Evolutionary conservation across 2,113 vertebrate species (phyloP).

Genomic region (Takifugu flavidus): DNA sequence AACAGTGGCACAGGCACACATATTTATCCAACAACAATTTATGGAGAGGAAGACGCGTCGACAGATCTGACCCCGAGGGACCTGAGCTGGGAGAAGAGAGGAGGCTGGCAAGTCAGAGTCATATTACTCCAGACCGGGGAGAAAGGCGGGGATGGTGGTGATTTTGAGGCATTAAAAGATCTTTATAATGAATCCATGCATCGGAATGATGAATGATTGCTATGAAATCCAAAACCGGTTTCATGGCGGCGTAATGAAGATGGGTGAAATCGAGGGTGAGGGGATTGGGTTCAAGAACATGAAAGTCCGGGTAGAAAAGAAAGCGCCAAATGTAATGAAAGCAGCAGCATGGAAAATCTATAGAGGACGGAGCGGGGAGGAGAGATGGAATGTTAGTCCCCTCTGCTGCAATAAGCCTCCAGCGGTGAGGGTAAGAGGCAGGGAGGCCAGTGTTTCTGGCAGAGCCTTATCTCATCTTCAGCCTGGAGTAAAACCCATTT

Average conservation of each 20-base stretch:
- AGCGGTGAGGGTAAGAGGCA: constrained; percentile 62
- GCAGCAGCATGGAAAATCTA: constrained; percentile 57
- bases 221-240: constrained; percentile 56
- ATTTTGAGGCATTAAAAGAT: constrained; percentile 37
- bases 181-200: constrained; percentile 44
- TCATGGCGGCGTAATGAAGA: constrained; percentile 63
- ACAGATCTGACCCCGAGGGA: constrained; percentile 47
- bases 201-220: constrained; percentile 57
- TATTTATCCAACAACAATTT: constrained; percentile 67
- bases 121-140: constrained; percentile 21
- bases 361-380: constrained; percentile 38
- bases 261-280: constrained; percentile 44
- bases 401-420: constrained; percentile 67
- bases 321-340: constrained; percentile 53
- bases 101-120: background rate
- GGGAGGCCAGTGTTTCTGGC: constrained; percentile 65
- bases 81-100: constrained; percentile 11
- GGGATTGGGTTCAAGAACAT: constrained; percentile 45
- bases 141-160: too few relatives aligned
- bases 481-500: constrained; percentile 75
- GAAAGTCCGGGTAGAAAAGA: constrained; percentile 61
- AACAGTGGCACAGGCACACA: constrained; percentile 55
- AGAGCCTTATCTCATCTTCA: constrained; percentile 74
- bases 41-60: constrained; percentile 32
- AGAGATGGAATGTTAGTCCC: constrained; percentile 55